A percentile compares a stretch with the other conserved stretches of the same genome.
These are phyloP conservation scores for Sciurus carolinensis DNA, from an alignment of 2,797 vertebrate genomes.

Conservation along the genomic window DNA sequence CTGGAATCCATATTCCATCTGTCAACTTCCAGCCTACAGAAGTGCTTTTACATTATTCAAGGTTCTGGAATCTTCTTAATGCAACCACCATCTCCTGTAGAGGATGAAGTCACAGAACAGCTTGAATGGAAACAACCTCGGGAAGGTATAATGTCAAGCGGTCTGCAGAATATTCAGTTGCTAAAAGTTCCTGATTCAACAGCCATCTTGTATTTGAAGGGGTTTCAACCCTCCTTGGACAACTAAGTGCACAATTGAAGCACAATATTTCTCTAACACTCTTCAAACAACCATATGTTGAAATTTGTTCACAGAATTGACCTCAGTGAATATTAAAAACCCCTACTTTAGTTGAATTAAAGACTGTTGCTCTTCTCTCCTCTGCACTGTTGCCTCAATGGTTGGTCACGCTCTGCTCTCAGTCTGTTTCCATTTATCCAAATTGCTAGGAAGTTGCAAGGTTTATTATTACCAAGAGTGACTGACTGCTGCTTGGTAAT, in stretches of 20 bases:
- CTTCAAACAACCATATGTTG: background rate
- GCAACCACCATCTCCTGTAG: background rate
- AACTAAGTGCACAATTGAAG: background rate
- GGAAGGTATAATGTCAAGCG: background rate
- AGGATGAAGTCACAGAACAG: background rate
- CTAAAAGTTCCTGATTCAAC: background rate
- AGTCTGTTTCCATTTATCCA: background rate
- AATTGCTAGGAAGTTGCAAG: background rate
- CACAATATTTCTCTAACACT: background rate
- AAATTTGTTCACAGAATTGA: background rate
- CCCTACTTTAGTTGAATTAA: background rate
- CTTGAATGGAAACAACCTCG: background rate
- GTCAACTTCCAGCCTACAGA: background rate
- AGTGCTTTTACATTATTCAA: conserved; percentile 14
- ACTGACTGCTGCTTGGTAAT: background rate
- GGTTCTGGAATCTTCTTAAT: conserved; percentile 42
- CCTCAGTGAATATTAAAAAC: background rate
- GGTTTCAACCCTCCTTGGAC: background rate
- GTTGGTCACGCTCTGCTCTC: background rate
- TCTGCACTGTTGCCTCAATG: background rate
- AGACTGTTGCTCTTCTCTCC: background rate
- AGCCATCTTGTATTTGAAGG: background rate
- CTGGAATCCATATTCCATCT: background rate
- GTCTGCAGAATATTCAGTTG: background rate
- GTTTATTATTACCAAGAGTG: background rate